Evolutionary conservation across 2,113 vertebrate species (phyloP), one percentile per base, ranked within the genome.

Genomic region (Cephalopholis sonnerati): DNA sequence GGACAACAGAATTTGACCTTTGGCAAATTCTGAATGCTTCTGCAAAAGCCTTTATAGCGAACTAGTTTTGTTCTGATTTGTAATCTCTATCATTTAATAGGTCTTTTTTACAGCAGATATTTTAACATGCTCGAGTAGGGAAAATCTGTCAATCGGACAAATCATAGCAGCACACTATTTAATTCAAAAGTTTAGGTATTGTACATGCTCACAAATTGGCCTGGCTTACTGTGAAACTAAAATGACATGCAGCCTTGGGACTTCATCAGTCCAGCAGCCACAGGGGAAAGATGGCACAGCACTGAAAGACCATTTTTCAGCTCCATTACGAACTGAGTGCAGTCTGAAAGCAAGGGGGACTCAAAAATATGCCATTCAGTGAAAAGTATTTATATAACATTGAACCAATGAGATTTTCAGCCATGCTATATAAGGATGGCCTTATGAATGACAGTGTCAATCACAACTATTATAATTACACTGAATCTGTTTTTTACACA

Each of bases 221-320:
- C 24, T 66, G n/a, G 7, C 25, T 36, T 32, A 8, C 15, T 58
- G 24, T 58, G 25, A 58, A 3, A 16, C 55, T 57, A 17, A 3
- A 59, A 17, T 54, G 41, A 44, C 8, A 44, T 10, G 8, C 41
- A 12, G 41, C 41, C 58, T 18, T 20, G 62, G 70, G 79, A 67
- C 44, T 57, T 41, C 63, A 67, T 67, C 72, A 67, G 54, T 53
- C 57, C 54, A 55, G 18, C 17, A 61, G 63, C 54, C 53, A 41
- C 44, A n/a, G 29, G 29, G 29, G n/a, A 67, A 41, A 66, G 62
- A 58, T 46, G n/a, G 15, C 53, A 27, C 7, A 18, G 53, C 29
- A n/a, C 39, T 12, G 27, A 59, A 27, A 74, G 27, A 25, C 29
- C 41, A 27, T 67, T 74, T 51, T 67, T 81, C 53, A 41, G 44